phyloP scores from a whole-genome alignment of 2,888 invertebrate species.

The Dimorphilus gyrociliatus region DNA sequence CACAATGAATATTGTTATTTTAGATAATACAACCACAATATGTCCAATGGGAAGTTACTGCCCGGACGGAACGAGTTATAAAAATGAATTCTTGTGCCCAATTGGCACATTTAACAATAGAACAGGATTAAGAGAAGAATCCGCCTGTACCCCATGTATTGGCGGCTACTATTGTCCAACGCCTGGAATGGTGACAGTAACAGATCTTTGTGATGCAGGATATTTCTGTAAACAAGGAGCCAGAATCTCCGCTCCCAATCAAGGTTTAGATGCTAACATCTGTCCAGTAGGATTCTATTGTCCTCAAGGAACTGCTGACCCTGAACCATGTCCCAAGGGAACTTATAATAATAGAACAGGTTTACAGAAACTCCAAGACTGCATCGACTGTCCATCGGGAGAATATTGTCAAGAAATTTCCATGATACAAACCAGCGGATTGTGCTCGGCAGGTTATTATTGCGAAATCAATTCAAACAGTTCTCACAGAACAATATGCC shows the following conservation, averaged over 20 bases:
- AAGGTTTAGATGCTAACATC: conserved; percentile 28
- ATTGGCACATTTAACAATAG: conserved; percentile 28
- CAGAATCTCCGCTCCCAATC: conserved; percentile 24
- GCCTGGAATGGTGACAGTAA: conserved; percentile 21
- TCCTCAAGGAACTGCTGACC: conserved; percentile 21
- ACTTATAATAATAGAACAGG: conserved; percentile 24
- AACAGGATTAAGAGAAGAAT: conserved; percentile 15
- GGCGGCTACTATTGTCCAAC: conserved; percentile 28
- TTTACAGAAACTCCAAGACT: conserved; percentile 17
- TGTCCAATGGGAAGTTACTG: conserved; percentile 30
- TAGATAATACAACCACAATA: conserved; percentile 20
- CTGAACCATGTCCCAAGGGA: conserved; percentile 27
- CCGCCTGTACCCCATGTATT: conserved; percentile 22
- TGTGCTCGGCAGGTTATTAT: conserved; percentile 26
- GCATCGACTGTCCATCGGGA: conserved; percentile 24
- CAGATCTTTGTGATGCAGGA: conserved; percentile 22
- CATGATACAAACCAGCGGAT: conserved; percentile 18
- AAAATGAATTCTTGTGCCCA: conserved; percentile 25
- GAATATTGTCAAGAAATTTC: conserved; percentile 21
- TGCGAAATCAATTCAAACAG: conserved; percentile 22
- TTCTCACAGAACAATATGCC: conserved; percentile 18
- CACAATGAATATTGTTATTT: conserved; percentile 23
- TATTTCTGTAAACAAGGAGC: conserved; percentile 29
- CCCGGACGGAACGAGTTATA: conserved; percentile 20
- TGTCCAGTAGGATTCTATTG: conserved; percentile 30